Evolutionary conservation across 2,113 vertebrate genomes (phyloP).

Genomic region (Nansenia antarctica): DNA sequence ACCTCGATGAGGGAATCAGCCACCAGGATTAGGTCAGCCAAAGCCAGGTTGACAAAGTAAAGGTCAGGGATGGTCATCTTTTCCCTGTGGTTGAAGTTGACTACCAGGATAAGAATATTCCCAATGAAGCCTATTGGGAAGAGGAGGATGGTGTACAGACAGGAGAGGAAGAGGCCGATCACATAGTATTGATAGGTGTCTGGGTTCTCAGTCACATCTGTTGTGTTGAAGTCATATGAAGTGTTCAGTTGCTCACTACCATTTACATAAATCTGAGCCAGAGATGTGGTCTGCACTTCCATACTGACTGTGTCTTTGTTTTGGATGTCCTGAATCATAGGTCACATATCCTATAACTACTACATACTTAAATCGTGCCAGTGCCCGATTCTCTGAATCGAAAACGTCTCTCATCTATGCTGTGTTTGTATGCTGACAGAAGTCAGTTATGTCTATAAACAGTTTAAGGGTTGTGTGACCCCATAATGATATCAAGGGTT

Average conservation of each 20-base stretch:
- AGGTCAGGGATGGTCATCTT: slow-evolving; percentile 98
- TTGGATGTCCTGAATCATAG: slow-evolving; percentile 40
- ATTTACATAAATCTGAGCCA: slow-evolving; percentile 75
- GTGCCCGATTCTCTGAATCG: slow-evolving; percentile 43
- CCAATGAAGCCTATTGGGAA: slow-evolving; percentile 97
- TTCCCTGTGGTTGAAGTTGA: slow-evolving; percentile 92
- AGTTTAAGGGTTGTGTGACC: slow-evolving; percentile 35
- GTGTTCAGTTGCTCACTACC: slow-evolving; percentile 70
- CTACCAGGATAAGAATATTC: slow-evolving; percentile 93
- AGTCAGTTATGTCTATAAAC: slow-evolving; percentile 26
- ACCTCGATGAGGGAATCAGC: slow-evolving; percentile 97
- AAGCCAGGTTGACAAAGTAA: slow-evolving; percentile 94
- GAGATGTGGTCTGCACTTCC: slow-evolving; percentile 73
- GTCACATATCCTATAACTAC: slow-evolving; percentile 48
- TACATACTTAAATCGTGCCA: slow-evolving; percentile 64
- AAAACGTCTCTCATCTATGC: slow-evolving; percentile 60
- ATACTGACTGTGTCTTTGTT: slow-evolving; percentile 67
- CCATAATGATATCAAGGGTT: slow-evolving; percentile 48
- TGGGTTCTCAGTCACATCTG: slow-evolving; percentile 65
- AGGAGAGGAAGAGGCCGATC: slow-evolving; percentile 91
- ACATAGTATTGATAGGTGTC: slow-evolving; percentile 83
- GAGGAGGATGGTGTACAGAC: slow-evolving; percentile 92
- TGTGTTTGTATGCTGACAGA: slow-evolving; percentile 49
- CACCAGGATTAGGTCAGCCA: slow-evolving; percentile 92
- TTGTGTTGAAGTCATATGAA: slow-evolving; percentile 71